Conservation (phyloP, 2,888 invertebrate genomes). For the Diploptera punctata region DNA sequence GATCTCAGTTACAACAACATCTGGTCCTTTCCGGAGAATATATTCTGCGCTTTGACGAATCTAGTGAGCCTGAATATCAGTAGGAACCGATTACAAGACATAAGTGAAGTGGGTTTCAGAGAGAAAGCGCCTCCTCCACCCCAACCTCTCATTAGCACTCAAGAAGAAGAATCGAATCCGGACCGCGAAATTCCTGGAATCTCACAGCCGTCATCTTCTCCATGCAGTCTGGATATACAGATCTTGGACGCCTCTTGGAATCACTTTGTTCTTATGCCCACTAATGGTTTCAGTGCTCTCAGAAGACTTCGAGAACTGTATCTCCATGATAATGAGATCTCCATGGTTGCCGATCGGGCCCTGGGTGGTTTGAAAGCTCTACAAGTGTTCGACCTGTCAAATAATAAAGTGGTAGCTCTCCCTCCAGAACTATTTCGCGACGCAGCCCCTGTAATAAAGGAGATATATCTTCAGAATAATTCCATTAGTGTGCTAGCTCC, state of each 20-base stretch:
- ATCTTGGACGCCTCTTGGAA: conserved; percentile 84
- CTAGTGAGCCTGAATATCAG: conserved; percentile 84
- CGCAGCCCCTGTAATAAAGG: conserved; percentile 78
- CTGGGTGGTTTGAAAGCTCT: conserved; percentile 80
- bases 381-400: conserved; percentile 86
- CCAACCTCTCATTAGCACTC: conserved; percentile 69
- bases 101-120: conserved; percentile 84
- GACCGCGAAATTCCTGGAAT: conserved; percentile 46
- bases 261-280: conserved; percentile 82
- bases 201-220: conserved; percentile 46
- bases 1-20: conserved; percentile 90
- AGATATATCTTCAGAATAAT: conserved; percentile 91
- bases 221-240: conserved; percentile 82
- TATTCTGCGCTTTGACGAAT: conserved; percentile 83
- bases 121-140: conserved; percentile 64
- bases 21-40: conserved; percentile 85
- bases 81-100: conserved; percentile 86
- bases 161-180: conserved; percentile 57
- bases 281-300: conserved; percentile 81
- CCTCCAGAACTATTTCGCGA: conserved; percentile 87
- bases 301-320: conserved; percentile 80
- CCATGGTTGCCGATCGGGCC: conserved; percentile 85
- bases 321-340: conserved; percentile 88
- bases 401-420: conserved; percentile 87
- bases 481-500: conserved; percentile 86